Evolutionary conservation across 2,797 vertebrate species (phyloP).

Genomic region (Anableps anableps): DNA sequence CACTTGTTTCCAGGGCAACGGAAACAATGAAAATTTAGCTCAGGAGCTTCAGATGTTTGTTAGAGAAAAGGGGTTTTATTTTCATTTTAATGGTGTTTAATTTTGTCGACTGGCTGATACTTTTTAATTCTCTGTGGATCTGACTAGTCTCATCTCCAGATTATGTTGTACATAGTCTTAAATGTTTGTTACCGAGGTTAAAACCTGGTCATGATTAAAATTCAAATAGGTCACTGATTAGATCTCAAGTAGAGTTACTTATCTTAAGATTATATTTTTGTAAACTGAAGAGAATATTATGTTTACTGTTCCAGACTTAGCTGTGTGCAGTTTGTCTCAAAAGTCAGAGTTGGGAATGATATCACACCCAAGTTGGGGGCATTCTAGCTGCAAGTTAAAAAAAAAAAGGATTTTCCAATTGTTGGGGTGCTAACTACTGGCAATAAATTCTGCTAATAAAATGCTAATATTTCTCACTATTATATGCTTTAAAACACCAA

Average conservation of each 20-base stretch:
- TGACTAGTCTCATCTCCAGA: background rate
- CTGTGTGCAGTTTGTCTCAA: background rate
- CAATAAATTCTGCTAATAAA: background rate
- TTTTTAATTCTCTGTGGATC: background rate
- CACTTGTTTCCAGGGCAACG: constrained; percentile 72
- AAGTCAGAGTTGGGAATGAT: background rate
- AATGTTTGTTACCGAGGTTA: background rate
- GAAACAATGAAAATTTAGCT: constrained; percentile 3
- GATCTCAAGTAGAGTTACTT: background rate
- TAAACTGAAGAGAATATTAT: background rate
- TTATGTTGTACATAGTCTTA: background rate
- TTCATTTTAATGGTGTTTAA: background rate
- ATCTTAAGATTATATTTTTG: background rate
- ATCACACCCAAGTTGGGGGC: background rate
- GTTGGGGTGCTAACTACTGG: background rate
- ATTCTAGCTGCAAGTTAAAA: background rate
- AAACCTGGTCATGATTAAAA: background rate
- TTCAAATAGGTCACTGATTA: background rate
- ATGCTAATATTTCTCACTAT: background rate
- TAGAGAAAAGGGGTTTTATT: constrained; percentile 5
- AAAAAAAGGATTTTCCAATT: background rate
- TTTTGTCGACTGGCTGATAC: background rate
- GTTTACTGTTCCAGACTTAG: background rate
- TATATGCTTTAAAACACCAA: background rate
- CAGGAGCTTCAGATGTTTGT: constrained; percentile 35